phyloP scores from a whole-genome alignment of 1,140 invertebrate genomes.

The Lucilia sericata region DNA sequence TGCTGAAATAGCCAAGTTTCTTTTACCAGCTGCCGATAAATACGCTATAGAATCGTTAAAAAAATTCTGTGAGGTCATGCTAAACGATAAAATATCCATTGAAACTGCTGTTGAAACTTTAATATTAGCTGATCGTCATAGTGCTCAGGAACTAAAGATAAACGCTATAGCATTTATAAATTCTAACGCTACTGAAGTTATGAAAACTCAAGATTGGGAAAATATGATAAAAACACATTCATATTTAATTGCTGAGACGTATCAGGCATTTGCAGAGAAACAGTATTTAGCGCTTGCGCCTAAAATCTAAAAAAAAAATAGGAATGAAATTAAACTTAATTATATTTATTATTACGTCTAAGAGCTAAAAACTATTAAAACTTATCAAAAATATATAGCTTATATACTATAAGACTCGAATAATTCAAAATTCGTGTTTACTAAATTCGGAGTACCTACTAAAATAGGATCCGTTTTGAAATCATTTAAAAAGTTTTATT shows the following conservation, averaged over 20 bases:
- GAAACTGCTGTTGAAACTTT: conserved; percentile 98
- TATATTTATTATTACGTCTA: too few species aligned
- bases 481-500: too few species aligned
- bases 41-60: conserved; percentile 97
- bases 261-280: too few species aligned
- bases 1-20: conserved; percentile 97
- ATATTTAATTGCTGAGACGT: conserved; percentile 97
- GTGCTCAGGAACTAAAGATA: conserved; percentile 97
- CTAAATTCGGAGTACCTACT: too few species aligned
- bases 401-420: too few species aligned
- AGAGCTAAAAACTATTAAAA: too few species aligned
- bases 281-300: too few species aligned
- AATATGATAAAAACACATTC: conserved; percentile 97
- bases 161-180: conserved; percentile 99
- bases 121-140: conserved; percentile 97
- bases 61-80: conserved; percentile 99
- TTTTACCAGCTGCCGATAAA: conserved; percentile 97
- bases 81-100: conserved; percentile 94
- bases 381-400: too few species aligned
- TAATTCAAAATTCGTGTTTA: too few species aligned
- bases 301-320: too few species aligned
- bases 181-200: conserved; percentile 97
- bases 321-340: too few species aligned
- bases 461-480: too few species aligned
- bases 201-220: conserved; percentile 98